Conservation (phyloP, 2,888 invertebrate genomes). For the Tenthredo livida region DNA sequence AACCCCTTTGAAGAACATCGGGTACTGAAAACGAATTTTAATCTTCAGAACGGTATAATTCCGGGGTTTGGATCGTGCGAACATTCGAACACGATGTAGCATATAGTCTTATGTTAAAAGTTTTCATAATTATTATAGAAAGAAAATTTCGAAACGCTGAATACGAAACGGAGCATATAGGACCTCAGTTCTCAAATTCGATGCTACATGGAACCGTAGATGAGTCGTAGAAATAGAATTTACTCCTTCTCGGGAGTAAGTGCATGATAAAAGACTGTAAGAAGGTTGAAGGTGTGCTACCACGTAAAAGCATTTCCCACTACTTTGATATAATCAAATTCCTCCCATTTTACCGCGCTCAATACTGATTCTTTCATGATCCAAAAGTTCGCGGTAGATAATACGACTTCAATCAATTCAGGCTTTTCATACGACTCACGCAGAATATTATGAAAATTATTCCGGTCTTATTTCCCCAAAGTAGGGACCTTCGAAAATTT, state of each 20-base stretch:
- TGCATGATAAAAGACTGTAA: background rate
- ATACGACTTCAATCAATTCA: background rate
- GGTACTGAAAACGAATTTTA: slow-evolving; percentile 63
- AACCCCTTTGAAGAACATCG: slow-evolving; percentile 72
- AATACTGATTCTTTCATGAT: background rate
- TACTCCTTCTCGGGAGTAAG: background rate
- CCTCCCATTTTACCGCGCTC: background rate
- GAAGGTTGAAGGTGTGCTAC: background rate
- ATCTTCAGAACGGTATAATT: background rate
- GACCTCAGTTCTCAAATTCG: background rate
- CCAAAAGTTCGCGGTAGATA: background rate
- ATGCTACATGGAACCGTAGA: background rate
- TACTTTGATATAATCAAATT: background rate
- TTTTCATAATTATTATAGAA: background rate
- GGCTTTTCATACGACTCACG: background rate
- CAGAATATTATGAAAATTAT: background rate
- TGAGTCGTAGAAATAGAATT: background rate
- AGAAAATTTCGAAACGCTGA: background rate
- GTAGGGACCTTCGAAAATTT: too few species aligned
- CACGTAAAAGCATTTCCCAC: background rate
- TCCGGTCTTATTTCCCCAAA: background rate
- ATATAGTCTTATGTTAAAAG: background rate
- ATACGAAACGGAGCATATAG: background rate
- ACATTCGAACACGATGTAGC: background rate
- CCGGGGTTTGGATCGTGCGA: background rate